Evolutionary conservation across 37 sponge, comb jelly and placozoan species (phyloP).

Genomic region (Chondrosia reniformis): DNA sequence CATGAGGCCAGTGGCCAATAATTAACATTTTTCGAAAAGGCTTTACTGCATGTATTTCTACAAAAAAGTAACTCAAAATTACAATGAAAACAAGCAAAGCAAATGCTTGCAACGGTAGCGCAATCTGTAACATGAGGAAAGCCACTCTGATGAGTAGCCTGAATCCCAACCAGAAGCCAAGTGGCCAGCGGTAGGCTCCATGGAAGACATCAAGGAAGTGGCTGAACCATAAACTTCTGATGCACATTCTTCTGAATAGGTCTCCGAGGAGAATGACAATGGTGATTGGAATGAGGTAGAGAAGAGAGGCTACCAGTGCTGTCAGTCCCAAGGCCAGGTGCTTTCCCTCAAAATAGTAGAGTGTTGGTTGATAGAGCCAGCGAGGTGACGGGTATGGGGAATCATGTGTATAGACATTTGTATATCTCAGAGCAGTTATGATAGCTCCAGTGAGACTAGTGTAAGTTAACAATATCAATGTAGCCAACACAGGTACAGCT

Average conservation of each 20-base stretch:
- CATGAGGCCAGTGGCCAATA: too few species aligned
- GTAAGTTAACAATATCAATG: slow-evolving; percentile 15
- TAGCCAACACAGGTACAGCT: slow-evolving; percentile 19
- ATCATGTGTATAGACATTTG: neutral
- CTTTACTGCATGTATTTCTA: neutral
- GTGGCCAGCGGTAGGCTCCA: slow-evolving; percentile 1
- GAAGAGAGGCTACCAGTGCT: neutral
- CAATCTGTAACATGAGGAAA: neutral
- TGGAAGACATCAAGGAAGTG: slow-evolving; percentile 12
- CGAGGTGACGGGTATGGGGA: neutral
- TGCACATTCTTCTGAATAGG: neutral
- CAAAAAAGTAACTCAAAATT: neutral
- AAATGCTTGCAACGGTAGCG: neutral
- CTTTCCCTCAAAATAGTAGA: neutral
- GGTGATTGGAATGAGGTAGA: neutral
- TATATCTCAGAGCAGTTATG: neutral
- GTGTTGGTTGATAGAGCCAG: neutral
- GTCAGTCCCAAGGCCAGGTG: neutral
- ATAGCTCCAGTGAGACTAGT: neutral
- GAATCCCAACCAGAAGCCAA: slow-evolving; percentile 10
- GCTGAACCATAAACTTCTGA: neutral
- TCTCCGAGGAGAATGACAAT: neutral
- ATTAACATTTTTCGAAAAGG: too few species aligned
- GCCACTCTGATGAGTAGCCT: neutral
- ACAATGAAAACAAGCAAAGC: neutral